Evolutionary conservation across 2,113 vertebrate genomes (phyloP), one percentile per base, ranked within the genome.

Genomic region (Paratilapia polleni): DNA sequence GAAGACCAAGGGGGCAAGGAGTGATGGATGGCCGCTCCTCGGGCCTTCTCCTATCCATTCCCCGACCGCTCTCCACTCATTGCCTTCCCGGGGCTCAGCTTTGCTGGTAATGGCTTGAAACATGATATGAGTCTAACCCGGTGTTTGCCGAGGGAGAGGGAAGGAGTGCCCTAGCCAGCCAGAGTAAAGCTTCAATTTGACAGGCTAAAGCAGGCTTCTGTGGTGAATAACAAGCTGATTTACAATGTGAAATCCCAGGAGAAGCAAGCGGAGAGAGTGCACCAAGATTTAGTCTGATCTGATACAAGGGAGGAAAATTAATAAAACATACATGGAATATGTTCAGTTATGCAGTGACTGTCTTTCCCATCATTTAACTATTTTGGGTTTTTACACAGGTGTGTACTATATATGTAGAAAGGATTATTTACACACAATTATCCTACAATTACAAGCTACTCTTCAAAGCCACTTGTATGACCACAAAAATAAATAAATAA

Each of bases 41-140:
- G 9, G 68, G 89, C 88, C 77, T 47, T 89, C 88, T 87, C 70
- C 83, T 73, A 77, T 70, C 82, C 82, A 75, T 77, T 82, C 86
- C 79, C 83, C 3, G n/a, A 20, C 86, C 19, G 31, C 91, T 91
- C 87, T 81, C 81, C 31, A 80, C 84, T 89, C 91, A 82, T 86
- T 82, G 81, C 87, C 88, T 89, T 91, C 85, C 87, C 68, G 17
- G 52, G 89, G 85, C 89, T 87, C 59, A 60, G 86, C 87, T 94
- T 91, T 91, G 90, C 90, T 79, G 82, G 87, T 95, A 95, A 96
- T 95, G 94, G 92, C 81, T 90, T 95, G 93, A 94, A 95, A 95
- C 93, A 90, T 73, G 91, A 96, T 95, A 86, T 82, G 83, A 85
- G 89, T 87, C 85, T 83, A 91, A 91, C 90, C 86, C 61, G n/a